Base-by-base conservation (phyloP, 2,888 invertebrate species). In the Drosophila fulvimacula region DNA sequence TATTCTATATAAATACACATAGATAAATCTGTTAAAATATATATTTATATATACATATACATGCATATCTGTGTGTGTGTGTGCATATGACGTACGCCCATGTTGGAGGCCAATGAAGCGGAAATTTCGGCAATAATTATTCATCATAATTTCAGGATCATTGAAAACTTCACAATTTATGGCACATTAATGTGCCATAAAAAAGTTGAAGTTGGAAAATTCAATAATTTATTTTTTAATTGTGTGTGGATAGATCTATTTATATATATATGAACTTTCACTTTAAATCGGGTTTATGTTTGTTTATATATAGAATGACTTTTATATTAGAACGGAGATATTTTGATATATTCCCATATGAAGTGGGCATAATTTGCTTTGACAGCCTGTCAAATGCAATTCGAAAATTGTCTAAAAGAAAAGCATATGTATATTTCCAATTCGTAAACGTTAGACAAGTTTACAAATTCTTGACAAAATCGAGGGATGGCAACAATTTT, bases 41-140 rank as follows among this genome's bases (percentile, higher is more conserved):
- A 24, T 61, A 30, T 30, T 30, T 30, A 7, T 61, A 30, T 27
- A 11, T 53, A 49, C 42, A 44, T 42, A 24, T 55, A 10, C 11
- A 13, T 17, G 30, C n/a, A n/a, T n/a, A 10, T 38, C 41, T n/a
- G 9, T 42, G 32, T 32, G 15, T 7, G 9, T 51, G 36, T 34
- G 10, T 21, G 39, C 36, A 44, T 51, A 49, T 70, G 55, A 81
- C 73, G 69, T 62, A 55, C 34, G 32, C 62, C 36, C 52, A n/a
- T 36, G 21, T 46, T 61, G 24, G 27, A 49, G 48, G 60, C 59
- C 52, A 75, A 7, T 53, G 64, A 53, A 13, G 39, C 53, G 66
- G 72, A 55, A 83, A 78, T 62, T 36, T 30, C 46, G 34, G 67
- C 72, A 61, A 74, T 53, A 69, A 80, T 59, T 66, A 63, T 53